Evolutionary conservation across 1,140 invertebrate genomes (phyloP).

Genomic region (Ephestia elutella): DNA sequence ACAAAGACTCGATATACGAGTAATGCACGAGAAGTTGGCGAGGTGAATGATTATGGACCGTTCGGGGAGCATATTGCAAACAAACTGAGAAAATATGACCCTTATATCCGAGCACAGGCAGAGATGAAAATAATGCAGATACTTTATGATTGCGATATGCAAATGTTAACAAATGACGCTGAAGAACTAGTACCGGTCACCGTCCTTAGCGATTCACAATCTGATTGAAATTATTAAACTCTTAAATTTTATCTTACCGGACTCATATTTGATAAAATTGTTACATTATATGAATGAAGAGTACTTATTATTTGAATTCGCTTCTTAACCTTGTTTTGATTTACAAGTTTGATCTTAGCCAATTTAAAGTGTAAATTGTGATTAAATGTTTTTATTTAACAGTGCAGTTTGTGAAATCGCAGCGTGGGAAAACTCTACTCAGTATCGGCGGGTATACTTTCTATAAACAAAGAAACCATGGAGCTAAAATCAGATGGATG

Average conservation of each 20-base stretch:
- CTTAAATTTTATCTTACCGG: too few species aligned
- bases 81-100: background rate
- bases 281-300: too few species aligned
- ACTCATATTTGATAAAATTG: too few species aligned
- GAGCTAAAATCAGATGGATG: too few species aligned
- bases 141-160: background rate
- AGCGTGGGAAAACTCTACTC: slow-evolving; percentile 15
- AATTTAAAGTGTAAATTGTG: too few species aligned
- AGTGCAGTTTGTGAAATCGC: slow-evolving; percentile 17
- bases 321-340: too few species aligned
- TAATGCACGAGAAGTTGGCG: background rate
- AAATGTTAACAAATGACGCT: background rate
- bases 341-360: too few species aligned
- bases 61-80: background rate
- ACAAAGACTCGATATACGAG: background rate
- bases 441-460: slow-evolving; percentile 16
- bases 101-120: background rate
- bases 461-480: background rate
- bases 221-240: background rate
- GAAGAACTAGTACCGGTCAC: background rate
- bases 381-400: background rate
- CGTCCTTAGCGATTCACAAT: background rate
- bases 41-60: background rate
- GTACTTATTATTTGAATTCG: too few species aligned
- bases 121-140: slow-evolving; percentile 3